A percentile compares a stretch with the other conserved stretches of the same genome.
Conservation (phyloP, 2,888 invertebrate species). For the Drosophila helvetica region DNA sequence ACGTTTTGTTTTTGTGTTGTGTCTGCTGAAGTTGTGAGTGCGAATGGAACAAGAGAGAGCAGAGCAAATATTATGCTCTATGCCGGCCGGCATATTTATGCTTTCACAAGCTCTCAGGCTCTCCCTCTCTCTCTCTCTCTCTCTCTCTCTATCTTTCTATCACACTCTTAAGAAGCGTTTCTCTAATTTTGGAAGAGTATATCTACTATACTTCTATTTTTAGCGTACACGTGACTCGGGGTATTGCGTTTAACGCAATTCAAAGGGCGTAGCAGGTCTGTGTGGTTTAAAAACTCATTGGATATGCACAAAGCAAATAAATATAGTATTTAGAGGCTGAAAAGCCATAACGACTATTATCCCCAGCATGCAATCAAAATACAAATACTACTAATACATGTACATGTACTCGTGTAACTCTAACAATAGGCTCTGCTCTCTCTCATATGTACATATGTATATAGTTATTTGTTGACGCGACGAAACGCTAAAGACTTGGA, state of each 20-base stretch:
- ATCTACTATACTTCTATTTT: constrained; percentile 2
- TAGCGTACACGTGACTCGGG: constrained; percentile 22
- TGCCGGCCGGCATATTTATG: constrained; percentile 38
- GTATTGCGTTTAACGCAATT: background rate
- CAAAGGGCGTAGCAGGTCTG: constrained; percentile 1
- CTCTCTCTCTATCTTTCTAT: background rate
- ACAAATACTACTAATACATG: background rate
- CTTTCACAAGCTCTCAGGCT: background rate
- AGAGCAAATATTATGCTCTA: background rate
- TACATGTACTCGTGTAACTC: background rate
- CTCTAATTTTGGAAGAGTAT: background rate
- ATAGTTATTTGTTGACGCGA: background rate
- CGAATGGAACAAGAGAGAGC: background rate
- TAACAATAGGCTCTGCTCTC: no score
- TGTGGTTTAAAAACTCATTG: constrained; percentile 1
- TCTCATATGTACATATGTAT: no score
- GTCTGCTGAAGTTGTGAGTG: background rate
- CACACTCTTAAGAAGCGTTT: background rate
- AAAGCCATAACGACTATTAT: background rate
- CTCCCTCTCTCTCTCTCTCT: background rate
- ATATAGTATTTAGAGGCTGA: background rate
- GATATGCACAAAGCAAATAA: background rate
- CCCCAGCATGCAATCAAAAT: background rate
- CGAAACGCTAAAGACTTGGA: background rate
- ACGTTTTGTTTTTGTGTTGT: constrained; percentile 13